Conservation (phyloP, 2,888 invertebrate genomes). For the Philereme transversata region DNA sequence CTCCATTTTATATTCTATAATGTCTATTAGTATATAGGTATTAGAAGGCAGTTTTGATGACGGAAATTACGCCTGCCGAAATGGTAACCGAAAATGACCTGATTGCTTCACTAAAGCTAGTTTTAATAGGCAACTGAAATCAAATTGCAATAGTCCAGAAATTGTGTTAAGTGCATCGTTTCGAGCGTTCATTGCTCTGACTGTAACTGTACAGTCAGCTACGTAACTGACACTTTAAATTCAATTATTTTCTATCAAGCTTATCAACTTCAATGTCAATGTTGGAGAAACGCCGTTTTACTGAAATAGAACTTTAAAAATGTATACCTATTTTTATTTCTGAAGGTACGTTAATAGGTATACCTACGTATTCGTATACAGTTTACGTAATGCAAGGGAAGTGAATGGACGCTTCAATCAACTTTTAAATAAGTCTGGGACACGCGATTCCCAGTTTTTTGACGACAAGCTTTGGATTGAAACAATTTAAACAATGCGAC, state of each 20-base stretch:
- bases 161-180: conserved; percentile 34
- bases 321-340: no score
- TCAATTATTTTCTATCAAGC: no score
- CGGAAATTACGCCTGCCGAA: conserved; percentile 14
- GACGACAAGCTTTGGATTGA: background rate
- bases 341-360: no score
- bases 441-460: background rate
- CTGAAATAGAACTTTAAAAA: no score
- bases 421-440: conserved; percentile 3
- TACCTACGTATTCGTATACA: background rate
- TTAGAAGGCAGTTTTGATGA: conserved; percentile 5
- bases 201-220: conserved; percentile 4
- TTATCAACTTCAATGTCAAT: no score
- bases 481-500: no score
- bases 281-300: no score
- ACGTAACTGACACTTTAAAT: no score
- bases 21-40: background rate
- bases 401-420: conserved; percentile 3
- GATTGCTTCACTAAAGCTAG: conserved; percentile 20
- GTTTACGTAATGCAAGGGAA: background rate
- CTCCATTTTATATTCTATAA: no score
- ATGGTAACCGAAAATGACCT: conserved; percentile 15
- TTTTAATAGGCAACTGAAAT: conserved; percentile 24
- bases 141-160: conserved; percentile 30
- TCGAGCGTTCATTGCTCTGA: conserved; percentile 18